These are phyloP conservation scores for Suricata suricatta DNA, from an alignment of 2,113 vertebrate species.

Conservation along the genomic window DNA sequence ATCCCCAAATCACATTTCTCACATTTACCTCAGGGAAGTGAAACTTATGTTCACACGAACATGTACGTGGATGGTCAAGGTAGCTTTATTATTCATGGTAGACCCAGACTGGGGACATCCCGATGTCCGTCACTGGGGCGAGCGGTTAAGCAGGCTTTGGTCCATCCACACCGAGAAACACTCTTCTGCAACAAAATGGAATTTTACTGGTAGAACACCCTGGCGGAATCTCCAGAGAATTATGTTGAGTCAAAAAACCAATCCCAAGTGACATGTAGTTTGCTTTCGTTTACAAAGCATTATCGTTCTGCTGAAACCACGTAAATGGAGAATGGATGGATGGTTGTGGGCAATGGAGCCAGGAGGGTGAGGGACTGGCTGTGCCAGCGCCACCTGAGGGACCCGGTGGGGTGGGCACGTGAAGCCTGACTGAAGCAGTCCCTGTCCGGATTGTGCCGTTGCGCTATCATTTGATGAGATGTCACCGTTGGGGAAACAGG, in stretches of 20 bases:
- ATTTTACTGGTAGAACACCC: background rate
- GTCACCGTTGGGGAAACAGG: no score
- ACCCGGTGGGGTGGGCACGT: fast-evolving
- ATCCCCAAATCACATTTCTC: no score
- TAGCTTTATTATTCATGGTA: background rate
- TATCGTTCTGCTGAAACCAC: background rate
- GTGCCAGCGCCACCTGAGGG: fast-evolving
- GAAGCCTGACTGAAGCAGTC: background rate
- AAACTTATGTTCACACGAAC: background rate
- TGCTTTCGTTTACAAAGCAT: background rate
- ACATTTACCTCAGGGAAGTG: background rate
- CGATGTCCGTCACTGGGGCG: fast-evolving
- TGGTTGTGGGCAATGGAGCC: no score
- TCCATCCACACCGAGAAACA: background rate
- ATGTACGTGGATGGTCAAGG: background rate
- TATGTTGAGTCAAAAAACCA: background rate
- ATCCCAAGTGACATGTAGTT: background rate
- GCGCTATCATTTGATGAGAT: no score
- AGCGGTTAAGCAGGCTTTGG: background rate
- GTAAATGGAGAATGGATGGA: background rate
- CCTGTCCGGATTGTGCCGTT: fast-evolving
- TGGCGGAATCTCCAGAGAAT: background rate
- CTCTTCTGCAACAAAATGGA: background rate
- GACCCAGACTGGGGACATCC: no score
- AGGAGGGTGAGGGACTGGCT: fast-evolving